A percentile compares a stretch with the other conserved stretches of the same genome.
These are phyloP conservation scores for Piezodorus guildinii DNA, from an alignment of 1,140 invertebrate species.

Conservation along the genomic window DNA sequence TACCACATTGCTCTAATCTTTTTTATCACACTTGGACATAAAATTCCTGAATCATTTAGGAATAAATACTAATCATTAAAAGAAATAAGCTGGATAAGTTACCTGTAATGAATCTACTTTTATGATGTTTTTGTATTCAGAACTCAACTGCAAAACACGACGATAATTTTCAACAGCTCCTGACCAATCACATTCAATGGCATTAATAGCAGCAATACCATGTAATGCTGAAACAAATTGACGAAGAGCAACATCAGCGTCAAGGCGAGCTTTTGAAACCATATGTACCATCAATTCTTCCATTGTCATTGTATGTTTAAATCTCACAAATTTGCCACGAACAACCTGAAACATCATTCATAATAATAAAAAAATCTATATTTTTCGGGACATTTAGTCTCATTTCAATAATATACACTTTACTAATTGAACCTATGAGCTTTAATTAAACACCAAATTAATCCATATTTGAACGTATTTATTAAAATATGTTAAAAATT, in stretches of 20 bases:
- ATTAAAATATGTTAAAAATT: too few relatives aligned
- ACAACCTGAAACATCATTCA: constrained; percentile 34
- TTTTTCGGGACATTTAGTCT: background rate
- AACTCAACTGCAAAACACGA: constrained; percentile 42
- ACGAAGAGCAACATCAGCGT: constrained; percentile 54
- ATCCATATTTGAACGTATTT: too few relatives aligned
- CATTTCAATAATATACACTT: too few relatives aligned
- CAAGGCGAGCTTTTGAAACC: constrained; percentile 47
- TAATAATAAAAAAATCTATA: background rate
- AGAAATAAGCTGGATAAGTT: background rate
- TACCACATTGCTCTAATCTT: too few relatives aligned
- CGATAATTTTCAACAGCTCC: constrained; percentile 50
- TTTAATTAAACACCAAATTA: too few relatives aligned
- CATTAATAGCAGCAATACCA: constrained; percentile 50
- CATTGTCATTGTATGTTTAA: constrained; percentile 50
- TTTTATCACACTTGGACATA: too few relatives aligned
- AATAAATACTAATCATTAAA: too few relatives aligned
- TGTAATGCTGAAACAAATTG: constrained; percentile 50
- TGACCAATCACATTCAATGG: constrained; percentile 42
- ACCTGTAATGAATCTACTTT: constrained; percentile 45
- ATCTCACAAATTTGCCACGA: constrained; percentile 42
- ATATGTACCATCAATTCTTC: constrained; percentile 53
- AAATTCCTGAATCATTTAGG: too few relatives aligned
- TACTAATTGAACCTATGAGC: too few relatives aligned
- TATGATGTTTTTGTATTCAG: constrained; percentile 41